Conservation (phyloP, 2,797 vertebrate species). For the Coracias cyanogaster region DNA sequence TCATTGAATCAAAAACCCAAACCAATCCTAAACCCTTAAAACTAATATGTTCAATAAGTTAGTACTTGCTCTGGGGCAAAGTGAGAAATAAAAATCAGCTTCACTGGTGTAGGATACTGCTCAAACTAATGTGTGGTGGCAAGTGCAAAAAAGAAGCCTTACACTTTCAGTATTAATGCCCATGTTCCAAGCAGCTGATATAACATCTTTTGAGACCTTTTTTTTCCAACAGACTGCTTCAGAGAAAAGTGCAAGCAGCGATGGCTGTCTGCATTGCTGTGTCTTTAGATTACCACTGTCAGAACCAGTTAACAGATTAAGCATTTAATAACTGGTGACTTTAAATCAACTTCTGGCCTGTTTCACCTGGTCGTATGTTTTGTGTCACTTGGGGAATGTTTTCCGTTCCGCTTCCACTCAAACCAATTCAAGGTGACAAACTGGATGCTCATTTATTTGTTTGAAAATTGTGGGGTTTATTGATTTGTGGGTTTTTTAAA, state of each 20-base stretch:
- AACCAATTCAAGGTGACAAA: background rate
- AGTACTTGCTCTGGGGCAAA: background rate
- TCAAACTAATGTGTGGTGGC: background rate
- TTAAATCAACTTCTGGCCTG: background rate
- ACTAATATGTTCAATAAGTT: background rate
- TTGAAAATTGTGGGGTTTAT: background rate
- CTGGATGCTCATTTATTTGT: background rate
- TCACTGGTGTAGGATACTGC: background rate
- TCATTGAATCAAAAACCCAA: background rate
- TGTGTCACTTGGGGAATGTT: background rate
- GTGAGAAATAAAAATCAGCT: background rate
- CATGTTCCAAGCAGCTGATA: background rate
- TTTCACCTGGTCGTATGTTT: slow-evolving; percentile 21
- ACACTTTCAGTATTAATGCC: background rate
- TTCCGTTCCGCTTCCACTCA: background rate
- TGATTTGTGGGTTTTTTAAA: accelerated
- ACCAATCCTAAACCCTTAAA: background rate
- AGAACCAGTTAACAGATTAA: background rate
- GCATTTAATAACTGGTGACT: background rate
- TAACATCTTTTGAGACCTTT: background rate
- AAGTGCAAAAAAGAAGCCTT: slow-evolving; percentile 8
- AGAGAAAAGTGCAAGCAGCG: background rate
- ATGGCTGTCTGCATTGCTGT: background rate
- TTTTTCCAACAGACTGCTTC: background rate
- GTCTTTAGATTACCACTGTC: background rate